phyloP scores from a whole-genome alignment of 2,113 vertebrate species.

The Capreolus pygargus region DNA sequence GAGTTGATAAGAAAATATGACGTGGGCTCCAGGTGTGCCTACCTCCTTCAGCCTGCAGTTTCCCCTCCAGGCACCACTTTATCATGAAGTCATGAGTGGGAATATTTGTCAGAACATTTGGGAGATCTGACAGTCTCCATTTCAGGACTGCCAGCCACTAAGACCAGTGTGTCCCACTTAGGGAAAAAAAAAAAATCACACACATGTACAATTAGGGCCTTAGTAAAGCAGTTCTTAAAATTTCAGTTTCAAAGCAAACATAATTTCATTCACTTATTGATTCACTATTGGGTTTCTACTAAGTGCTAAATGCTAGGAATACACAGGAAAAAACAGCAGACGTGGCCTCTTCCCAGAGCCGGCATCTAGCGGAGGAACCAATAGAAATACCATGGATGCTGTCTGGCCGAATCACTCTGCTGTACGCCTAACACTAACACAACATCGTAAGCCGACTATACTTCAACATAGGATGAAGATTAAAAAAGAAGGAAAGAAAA shows the following conservation, averaged over 20 bases:
- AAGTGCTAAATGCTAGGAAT: not conserved
- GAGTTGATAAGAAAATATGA: not conserved
- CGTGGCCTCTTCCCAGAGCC: not conserved
- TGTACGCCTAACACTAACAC: not conserved
- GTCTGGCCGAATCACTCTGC: not conserved
- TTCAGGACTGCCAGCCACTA: not conserved
- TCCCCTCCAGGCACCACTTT: not conserved
- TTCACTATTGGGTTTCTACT: not conserved
- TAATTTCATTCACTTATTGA: not conserved
- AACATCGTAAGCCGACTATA: not conserved
- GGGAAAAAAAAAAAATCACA: not conserved
- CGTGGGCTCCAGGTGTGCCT: rapidly evolving
- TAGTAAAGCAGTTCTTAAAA: not conserved
- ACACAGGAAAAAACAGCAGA: not conserved
- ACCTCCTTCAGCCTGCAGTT: not conserved
- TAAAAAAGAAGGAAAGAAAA: not conserved
- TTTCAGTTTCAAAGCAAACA: not conserved
- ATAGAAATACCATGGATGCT: not conserved
- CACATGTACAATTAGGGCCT: not conserved
- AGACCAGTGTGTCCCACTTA: not conserved
- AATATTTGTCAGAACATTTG: not conserved
- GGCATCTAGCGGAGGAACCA: not conserved
- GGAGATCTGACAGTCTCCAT: not conserved
- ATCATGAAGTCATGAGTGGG: not conserved
- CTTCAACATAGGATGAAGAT: not conserved